phyloP scores from a whole-genome alignment of 2,888 invertebrate species.

The Corbicula japonica region DNA sequence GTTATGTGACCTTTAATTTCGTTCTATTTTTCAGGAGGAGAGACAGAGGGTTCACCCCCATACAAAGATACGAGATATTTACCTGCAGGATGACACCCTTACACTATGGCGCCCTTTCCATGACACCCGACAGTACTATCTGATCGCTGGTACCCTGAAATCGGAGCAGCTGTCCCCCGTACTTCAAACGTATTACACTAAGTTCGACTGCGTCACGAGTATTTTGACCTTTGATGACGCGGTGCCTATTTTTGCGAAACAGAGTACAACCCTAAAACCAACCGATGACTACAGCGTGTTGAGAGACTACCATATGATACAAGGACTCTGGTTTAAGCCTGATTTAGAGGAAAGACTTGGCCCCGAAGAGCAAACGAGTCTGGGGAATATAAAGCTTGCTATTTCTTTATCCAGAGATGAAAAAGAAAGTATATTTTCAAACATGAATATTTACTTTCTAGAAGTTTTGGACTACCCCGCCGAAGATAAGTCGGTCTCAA shows the following conservation, averaged over 20 bases:
- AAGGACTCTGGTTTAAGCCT: slow-evolving; percentile 73
- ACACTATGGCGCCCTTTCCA: slow-evolving; percentile 70
- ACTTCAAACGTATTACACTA: slow-evolving; percentile 71
- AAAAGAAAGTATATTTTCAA: slow-evolving; percentile 67
- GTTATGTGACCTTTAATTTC: no score
- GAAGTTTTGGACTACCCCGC: slow-evolving; percentile 73
- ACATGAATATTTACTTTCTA: slow-evolving; percentile 71
- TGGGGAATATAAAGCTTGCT: slow-evolving; percentile 71
- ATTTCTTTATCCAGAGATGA: slow-evolving; percentile 63
- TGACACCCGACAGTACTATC: slow-evolving; percentile 64
- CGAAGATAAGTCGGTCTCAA: slow-evolving; percentile 73
- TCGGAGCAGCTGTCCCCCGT: slow-evolving; percentile 58
- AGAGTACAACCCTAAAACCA: slow-evolving; percentile 69
- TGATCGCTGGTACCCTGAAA: slow-evolving; percentile 64
- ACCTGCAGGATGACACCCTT: slow-evolving; percentile 70
- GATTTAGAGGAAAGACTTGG: slow-evolving; percentile 68
- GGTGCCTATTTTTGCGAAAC: slow-evolving; percentile 69
- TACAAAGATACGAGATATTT: slow-evolving; percentile 64
- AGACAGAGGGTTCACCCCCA: slow-evolving; percentile 17
- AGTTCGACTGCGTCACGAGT: slow-evolving; percentile 75
- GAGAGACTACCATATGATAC: slow-evolving; percentile 71
- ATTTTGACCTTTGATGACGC: slow-evolving; percentile 72
- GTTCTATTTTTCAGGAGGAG: slow-evolving; percentile 27
- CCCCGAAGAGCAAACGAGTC: slow-evolving; percentile 63
- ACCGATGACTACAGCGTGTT: slow-evolving; percentile 73